Evolutionary conservation across 2,888 invertebrate genomes (phyloP), one percentile per base, ranked within the genome.

Genomic region (Latrodectus hesperus): DNA sequence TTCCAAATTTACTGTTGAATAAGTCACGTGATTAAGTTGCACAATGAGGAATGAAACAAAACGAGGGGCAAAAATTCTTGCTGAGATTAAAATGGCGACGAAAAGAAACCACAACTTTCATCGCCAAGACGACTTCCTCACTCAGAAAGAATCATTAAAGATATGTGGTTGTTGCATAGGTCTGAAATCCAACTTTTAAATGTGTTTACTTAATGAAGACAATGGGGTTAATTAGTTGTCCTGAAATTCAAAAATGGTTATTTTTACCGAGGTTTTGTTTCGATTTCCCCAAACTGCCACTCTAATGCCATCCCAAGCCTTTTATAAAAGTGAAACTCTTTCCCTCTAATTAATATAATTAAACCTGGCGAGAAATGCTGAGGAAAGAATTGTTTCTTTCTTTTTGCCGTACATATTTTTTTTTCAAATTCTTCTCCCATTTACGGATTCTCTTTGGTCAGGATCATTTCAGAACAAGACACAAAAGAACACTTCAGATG

Each of bases 321-420:
- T 70, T 74, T 64, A 68, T 26, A 75, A 74, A 85, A 74, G 17
- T 73, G 65, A 73, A 75, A 68, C 26, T 78, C 72, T 64, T 60
- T 70, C 51, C 12, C 65, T 75, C 77, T 85, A 85, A 85, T 85
- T 85, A 85, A 85, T 85, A 79, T 79, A 79, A 85, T 85, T 85
- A 85, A 80, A 85, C 71, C 60, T 55, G 80, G 79, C 72, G 84
- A 60, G 60, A 78, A 76, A 75, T 53, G 84, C 14, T 76, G 77
- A 78, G 77, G 72, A 71, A 78, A 73, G 77, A 73, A 49, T 68
- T 26, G 67, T 75, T 52, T n/a, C 22, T 67, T n/a, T 51, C 51
- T 51, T 77, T 67, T 55, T 55, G 22, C 67, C 51, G 8, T 67
- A 14, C 22, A 17, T 17, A 12, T 51, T 77, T 77, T 77, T 52